Evolutionary conservation across 2,888 invertebrate genomes (phyloP), one percentile per base, ranked within the genome.

Genomic region (Cheilosia soror): DNA sequence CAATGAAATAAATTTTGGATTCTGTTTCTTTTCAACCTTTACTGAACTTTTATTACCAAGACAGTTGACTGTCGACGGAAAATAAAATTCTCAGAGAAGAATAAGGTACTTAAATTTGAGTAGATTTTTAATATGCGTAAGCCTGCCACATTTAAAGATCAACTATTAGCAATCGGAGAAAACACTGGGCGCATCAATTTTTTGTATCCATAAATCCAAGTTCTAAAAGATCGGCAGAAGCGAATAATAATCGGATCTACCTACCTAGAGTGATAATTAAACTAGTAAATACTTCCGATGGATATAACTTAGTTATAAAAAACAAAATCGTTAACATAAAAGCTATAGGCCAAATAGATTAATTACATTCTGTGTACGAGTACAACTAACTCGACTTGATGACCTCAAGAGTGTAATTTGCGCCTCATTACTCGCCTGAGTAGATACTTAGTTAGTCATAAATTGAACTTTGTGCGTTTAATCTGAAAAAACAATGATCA

Each of bases 41-140:
- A 37, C 11, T 37, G 11, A 37, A n/a, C 29, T 40, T 68, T 68
- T 37, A 53, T 49, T 27, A 27, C 25, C 58, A 58, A 58, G 58
- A 49, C 29, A 40, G 58, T 25, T 37, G 71, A 33, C 58, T 71
- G 58, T 49, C 33, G 31, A 13, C 15, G 29, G 27, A 13, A 57
- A 44, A 33, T 33, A 57, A 31, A 33, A 37, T 37, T 29, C 13
- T n/a, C 31, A 25, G 13, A n/a, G 15, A 37, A 5, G 6, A 1
- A 4, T 1, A 51, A 37, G 49, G 27, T 33, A 65, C 27, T 63
- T 31, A 47, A 51, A 37, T 37, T 33, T 31, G 7, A 20, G 37
- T 11, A 9, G 37, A 37, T 37, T 11, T 37, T 65, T 7, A 40
- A 37, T 9, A 20, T n/a, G 15, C 4, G 33, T 51, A 37, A 13